Base-by-base conservation (phyloP, 1,140 invertebrate species). In the Micrasema longulum region DNA sequence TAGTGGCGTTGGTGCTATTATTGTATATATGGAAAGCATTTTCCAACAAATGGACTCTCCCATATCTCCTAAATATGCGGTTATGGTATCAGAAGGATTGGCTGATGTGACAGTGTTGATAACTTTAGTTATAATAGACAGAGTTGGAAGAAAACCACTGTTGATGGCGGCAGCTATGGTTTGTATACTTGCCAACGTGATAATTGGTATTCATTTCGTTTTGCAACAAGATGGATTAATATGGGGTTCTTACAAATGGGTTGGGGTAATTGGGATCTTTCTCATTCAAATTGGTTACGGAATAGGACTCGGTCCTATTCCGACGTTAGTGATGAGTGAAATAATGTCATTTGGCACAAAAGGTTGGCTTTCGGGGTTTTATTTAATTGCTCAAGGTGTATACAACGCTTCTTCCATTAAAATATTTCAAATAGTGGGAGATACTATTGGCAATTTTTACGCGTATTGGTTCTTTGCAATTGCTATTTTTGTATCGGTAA, bases 291-390 rank as follows among this genome's bases (percentile, higher is more conserved):
- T 76, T 9, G 74, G 74, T n/a, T 69, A 70, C 41, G 74, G 57
- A 48, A 71, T 76, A 45, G 74, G 74, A 1, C 43, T 76, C 1
- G 68, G 62, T 6, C 53, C 71, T 0, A 62, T 76, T 11, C 74
- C 74, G 0, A 23, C 72, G 2, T 14, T 76, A 20, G 53, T 76
- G 11, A 73, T 76, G 67, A 76, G 74, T 52, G 74, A 76, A 68
- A 48, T 76, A 12, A 76, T 76, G 71, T 73, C 71, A 7, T 76
- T 70, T 23, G 71, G 68, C 35, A 38, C 72, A 10, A 76, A 76
- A 55, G 71, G 71, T 2, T 76, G 74, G 74, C 20, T 76, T 16
- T 73, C 74, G 11, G 74, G 71, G 45, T 76, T 76, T 43, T 76
- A 73, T 64, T 38, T 65, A 38, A 71, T 76, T 14, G 62, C 65